Percentiles rank a stretch among this genome's conserved stretches.
Conservation (phyloP, 2,113 vertebrate genomes). For the Heterochromis multidens region DNA sequence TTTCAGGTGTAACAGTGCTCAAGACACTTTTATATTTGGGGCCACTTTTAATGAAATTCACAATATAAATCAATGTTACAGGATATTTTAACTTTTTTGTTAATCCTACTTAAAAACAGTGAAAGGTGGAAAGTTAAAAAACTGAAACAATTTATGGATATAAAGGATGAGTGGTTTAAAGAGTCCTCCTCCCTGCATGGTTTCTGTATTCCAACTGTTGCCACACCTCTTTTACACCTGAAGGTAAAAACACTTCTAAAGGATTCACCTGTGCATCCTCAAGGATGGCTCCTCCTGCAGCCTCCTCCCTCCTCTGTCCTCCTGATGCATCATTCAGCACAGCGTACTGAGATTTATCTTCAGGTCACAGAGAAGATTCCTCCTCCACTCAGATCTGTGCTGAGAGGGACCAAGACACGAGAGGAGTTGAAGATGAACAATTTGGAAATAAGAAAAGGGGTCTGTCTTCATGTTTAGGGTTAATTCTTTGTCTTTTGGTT, state of each 20-base stretch:
- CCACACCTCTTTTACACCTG: too few relatives aligned
- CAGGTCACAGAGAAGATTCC: neutral
- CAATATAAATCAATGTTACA: too few relatives aligned
- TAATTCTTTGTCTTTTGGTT: neutral
- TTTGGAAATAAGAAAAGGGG: neutral
- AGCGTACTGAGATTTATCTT: neutral
- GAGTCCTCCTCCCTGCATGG: too few relatives aligned
- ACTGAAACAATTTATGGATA: too few relatives aligned
- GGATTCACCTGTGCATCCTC: neutral
- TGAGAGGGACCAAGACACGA: neutral
- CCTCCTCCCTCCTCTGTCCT: neutral
- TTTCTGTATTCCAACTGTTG: too few relatives aligned
- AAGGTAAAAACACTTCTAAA: neutral
- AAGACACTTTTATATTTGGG: too few relatives aligned
- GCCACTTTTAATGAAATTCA: too few relatives aligned
- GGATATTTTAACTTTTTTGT: too few relatives aligned
- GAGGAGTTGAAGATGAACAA: neutral
- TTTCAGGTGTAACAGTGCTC: too few relatives aligned
- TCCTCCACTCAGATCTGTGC: neutral
- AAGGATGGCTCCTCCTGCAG: neutral
- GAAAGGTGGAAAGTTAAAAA: too few relatives aligned
- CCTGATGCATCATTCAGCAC: neutral
- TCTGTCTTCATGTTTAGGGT: neutral
- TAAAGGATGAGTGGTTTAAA: too few relatives aligned
- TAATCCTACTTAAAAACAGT: too few relatives aligned